These are phyloP conservation scores for Menidia menidia DNA, from an alignment of 2,797 vertebrate genomes.

Conservation along the genomic window DNA sequence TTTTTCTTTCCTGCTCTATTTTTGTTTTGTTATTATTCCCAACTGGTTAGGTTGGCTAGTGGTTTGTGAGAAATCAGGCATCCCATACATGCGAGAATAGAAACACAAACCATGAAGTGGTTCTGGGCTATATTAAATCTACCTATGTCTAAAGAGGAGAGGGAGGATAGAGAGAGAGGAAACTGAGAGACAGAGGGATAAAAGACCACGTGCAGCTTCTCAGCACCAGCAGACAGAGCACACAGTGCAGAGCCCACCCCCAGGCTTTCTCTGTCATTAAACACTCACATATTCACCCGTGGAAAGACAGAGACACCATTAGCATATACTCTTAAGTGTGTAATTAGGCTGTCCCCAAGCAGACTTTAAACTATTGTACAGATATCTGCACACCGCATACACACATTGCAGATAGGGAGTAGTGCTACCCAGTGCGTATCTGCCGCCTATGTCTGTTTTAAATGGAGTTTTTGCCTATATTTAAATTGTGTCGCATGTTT, in stretches of 20 bases:
- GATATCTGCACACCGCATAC: constrained; percentile 59
- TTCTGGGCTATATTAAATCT: constrained; percentile 22
- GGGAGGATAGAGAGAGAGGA: background rate
- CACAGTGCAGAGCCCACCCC: constrained; percentile 52
- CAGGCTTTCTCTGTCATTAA: constrained; percentile 68
- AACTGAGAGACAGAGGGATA: constrained; percentile 30
- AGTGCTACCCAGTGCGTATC: constrained; percentile 50
- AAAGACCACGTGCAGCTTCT: constrained; percentile 38
- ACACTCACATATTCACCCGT: constrained; percentile 54
- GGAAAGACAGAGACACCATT: constrained; percentile 62
- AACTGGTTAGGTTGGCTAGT: constrained; percentile 13
- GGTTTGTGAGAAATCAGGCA: constrained; percentile 17
- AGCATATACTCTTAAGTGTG: constrained; percentile 77
- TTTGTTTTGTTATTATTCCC: background rate
- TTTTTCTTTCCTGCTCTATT: background rate
- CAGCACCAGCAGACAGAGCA: constrained; percentile 26
- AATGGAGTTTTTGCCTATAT: constrained; percentile 22
- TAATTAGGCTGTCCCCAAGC: constrained; percentile 79
- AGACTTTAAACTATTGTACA: constrained; percentile 70
- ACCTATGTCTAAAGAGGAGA: constrained; percentile 18
- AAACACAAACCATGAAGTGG: constrained; percentile 19
- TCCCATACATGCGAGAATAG: constrained; percentile 4
- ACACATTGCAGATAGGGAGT: constrained; percentile 50
- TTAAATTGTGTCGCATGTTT: constrained; percentile 56
- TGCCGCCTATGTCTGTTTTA: constrained; percentile 41